Conservation (phyloP, 2,797 vertebrate species). For the Falco cherrug region DNA sequence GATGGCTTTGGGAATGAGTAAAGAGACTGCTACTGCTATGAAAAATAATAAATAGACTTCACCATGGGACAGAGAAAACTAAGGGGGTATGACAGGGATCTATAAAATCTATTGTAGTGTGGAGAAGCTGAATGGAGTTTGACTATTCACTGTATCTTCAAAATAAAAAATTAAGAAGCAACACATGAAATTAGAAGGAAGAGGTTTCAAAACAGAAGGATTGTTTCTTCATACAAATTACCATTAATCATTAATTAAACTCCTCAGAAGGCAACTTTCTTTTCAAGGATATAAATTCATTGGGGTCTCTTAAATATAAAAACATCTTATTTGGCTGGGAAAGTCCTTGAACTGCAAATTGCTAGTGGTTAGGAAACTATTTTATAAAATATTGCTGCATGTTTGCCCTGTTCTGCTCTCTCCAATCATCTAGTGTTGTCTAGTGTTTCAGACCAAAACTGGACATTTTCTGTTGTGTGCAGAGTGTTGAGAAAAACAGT, state of each 20-base stretch:
- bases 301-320: background rate
- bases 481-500: fast-evolving
- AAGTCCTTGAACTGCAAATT: background rate
- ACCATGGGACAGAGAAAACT: background rate
- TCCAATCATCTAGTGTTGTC: background rate
- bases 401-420: background rate
- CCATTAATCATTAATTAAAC: background rate
- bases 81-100: background rate
- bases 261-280: background rate
- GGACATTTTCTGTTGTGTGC: background rate
- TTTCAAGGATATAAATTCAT: background rate
- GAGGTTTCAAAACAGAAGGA: background rate
- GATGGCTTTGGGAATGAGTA: background rate
- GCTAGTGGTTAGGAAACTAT: background rate
- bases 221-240: background rate
- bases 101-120: background rate
- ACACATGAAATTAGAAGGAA: background rate
- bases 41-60: background rate
- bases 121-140: background rate
- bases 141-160: background rate
- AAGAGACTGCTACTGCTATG: background rate
- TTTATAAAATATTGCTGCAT: background rate
- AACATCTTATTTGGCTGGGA: background rate
- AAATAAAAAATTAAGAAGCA: background rate
- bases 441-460: background rate